A percentile compares a stretch with the other conserved stretches of the same genome.
Conservation (phyloP, 35 echinoderm and acorn worm genomes). For the Diadema setosum region DNA sequence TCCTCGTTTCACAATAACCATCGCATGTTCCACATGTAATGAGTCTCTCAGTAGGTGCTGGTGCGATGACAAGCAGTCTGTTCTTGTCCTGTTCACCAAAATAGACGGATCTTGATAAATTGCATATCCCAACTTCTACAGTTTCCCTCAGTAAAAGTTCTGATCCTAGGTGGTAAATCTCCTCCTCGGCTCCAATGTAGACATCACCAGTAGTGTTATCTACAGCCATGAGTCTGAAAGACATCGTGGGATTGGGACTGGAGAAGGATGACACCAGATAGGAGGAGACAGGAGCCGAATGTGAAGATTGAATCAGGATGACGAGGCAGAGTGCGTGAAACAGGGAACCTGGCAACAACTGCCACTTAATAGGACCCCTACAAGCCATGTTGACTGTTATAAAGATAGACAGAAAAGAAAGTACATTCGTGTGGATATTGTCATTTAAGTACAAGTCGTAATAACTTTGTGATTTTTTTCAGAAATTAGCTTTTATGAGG, state of each 20-base stretch:
- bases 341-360: too few species aligned
- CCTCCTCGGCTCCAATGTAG: slow-evolving; percentile 27
- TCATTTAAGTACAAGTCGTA: too few species aligned
- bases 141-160: background rate
- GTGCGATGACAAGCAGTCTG: slow-evolving; percentile 19
- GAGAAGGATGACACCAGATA: slow-evolving; percentile 12
- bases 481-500: too few species aligned
- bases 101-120: background rate
- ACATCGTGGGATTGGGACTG: background rate
- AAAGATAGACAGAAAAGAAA: too few species aligned
- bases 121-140: background rate
- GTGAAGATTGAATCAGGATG: background rate
- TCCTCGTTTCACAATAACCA: slow-evolving; percentile 21
- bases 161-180: slow-evolving; percentile 3
- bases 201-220: slow-evolving; percentile 20
- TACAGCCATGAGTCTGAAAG: slow-evolving; percentile 19
- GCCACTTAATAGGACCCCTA: too few species aligned
- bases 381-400: too few species aligned
- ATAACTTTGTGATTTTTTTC: too few species aligned
- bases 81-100: background rate
- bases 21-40: slow-evolving; percentile 31
- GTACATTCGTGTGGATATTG: too few species aligned
- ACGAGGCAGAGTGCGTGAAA: background rate
- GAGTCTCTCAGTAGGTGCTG: background rate
- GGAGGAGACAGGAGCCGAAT: background rate